Conservation (phyloP, 2,888 invertebrate genomes). For the Spilosoma lubricipeda region DNA sequence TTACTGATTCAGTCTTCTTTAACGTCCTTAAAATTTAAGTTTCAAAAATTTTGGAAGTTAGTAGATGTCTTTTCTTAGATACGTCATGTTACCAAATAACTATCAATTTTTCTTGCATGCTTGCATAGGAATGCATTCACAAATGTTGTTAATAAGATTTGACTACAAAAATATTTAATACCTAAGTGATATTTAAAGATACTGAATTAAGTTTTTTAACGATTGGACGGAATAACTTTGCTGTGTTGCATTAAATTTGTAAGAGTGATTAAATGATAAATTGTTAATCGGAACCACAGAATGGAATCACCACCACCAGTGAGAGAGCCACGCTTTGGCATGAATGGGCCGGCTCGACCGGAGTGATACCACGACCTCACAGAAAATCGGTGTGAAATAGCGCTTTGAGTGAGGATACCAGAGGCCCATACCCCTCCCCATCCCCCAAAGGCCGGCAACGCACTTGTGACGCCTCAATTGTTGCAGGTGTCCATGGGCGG, state of each 20-base stretch:
- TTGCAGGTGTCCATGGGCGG: no score
- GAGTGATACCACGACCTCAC: no score
- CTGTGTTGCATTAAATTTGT: background rate
- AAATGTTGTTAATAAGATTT: background rate
- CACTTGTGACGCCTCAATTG: no score
- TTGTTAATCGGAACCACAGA: no score
- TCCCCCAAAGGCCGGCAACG: no score
- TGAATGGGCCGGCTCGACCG: no score
- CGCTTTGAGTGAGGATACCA: no score
- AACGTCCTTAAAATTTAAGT: background rate
- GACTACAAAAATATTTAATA: background rate
- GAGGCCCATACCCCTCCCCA: no score
- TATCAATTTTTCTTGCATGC: background rate
- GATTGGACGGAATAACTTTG: background rate
- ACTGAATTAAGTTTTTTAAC: background rate
- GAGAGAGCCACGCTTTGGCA: no score
- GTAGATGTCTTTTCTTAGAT: background rate
- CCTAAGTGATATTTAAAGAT: background rate
- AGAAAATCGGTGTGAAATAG: no score
- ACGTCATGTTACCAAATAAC: background rate
- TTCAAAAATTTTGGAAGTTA: background rate
- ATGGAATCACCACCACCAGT: no score
- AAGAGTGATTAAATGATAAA: background rate
- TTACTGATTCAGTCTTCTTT: background rate
- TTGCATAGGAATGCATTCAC: background rate